A percentile compares a stretch with the other conserved stretches of the same genome.
Conservation (phyloP, 2,797 vertebrate species). For the Picus viridis region DNA sequence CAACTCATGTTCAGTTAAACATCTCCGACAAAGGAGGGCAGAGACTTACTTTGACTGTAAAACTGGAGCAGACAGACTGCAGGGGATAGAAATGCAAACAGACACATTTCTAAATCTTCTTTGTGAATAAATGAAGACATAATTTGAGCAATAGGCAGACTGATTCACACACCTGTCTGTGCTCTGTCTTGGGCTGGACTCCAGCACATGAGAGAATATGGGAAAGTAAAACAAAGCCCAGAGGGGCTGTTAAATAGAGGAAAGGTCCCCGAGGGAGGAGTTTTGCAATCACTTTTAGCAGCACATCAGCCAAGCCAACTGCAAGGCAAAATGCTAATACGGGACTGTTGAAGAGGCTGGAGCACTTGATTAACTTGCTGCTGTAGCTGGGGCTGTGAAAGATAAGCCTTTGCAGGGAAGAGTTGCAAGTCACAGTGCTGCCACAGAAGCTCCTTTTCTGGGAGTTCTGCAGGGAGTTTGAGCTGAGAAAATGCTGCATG, state of each 20-base stretch:
- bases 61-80: background rate
- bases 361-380: constrained; percentile 29
- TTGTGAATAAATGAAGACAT: constrained; percentile 30
- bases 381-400: background rate
- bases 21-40: background rate
- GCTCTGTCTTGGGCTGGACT: constrained; percentile 20
- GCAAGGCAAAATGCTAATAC: constrained; percentile 25
- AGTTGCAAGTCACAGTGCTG: constrained; percentile 4
- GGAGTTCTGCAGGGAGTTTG: background rate
- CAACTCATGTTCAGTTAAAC: constrained; percentile 18
- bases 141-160: background rate
- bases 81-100: constrained; percentile 15
- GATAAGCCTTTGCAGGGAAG: constrained; percentile 2
- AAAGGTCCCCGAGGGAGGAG: constrained; percentile 7
- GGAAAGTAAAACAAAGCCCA: constrained; percentile 19
- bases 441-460: background rate
- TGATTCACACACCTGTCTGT: constrained; percentile 31
- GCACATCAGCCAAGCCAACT: constrained; percentile 15
- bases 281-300: constrained; percentile 20
- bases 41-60: background rate
- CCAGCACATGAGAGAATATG: background rate
- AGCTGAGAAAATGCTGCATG: background rate
- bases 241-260: background rate
- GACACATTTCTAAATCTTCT: background rate
- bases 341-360: constrained; percentile 4